A percentile compares a stretch with the other conserved stretches of the same genome.
phyloP scores from a whole-genome alignment of 2,888 invertebrate species.

The Vannuccia rotundouncinata region DNA sequence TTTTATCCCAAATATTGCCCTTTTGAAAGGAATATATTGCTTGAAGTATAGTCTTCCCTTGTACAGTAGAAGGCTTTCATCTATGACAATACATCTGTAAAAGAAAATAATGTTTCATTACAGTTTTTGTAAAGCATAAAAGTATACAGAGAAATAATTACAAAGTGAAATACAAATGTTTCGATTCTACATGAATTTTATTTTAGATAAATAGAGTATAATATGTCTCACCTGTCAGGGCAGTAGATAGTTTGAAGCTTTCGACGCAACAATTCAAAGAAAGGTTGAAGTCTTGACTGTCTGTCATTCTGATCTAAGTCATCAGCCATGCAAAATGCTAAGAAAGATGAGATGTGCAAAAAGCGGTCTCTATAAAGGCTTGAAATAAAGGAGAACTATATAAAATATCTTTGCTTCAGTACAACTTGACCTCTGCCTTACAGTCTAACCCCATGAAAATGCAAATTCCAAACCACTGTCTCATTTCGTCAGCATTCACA shows the following conservation, averaged over 20 bases:
- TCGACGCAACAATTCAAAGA: not conserved
- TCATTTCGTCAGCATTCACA: not conserved
- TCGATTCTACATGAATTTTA: no score
- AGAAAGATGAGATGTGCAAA: not conserved
- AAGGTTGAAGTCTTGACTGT: not conserved
- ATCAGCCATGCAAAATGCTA: not conserved
- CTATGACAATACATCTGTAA: not conserved
- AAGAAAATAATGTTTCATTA: not conserved
- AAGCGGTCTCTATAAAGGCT: not conserved
- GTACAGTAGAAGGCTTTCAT: not conserved
- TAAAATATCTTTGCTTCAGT: not conserved
- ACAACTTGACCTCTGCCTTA: not conserved
- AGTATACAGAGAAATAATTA: not conserved
- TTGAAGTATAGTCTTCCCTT: not conserved
- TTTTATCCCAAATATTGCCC: not conserved
- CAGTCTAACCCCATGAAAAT: not conserved
- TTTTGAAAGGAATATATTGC: not conserved
- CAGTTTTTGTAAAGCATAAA: not conserved
- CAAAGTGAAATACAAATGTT: no score
- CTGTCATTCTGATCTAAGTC: not conserved
- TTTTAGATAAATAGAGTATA: no score
- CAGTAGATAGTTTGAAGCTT: not conserved
- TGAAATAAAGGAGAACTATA: not conserved
- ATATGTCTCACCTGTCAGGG: not conserved
- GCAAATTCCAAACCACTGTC: not conserved